These are phyloP conservation scores for Patella caerulea DNA, from an alignment of 2,888 invertebrate genomes.

Conservation along the genomic window DNA sequence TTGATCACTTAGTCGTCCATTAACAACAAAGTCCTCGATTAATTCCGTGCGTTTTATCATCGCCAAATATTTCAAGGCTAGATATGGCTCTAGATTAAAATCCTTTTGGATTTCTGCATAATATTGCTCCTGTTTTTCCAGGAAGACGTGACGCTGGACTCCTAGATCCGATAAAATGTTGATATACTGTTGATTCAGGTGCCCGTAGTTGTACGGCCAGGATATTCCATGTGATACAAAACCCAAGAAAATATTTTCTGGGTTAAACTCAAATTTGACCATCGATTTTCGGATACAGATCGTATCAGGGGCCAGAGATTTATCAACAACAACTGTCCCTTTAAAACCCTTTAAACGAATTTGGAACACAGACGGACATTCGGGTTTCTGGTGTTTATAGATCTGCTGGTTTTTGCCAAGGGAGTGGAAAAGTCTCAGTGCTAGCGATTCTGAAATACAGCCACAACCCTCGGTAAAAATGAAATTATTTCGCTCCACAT, in stretches of 20 bases:
- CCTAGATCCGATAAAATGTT: conserved; percentile 8
- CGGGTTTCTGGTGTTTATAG: background rate
- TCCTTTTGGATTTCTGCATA: background rate
- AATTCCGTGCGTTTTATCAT: background rate
- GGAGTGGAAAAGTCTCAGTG: background rate
- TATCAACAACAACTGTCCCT: background rate
- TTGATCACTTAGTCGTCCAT: background rate
- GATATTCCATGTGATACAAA: background rate
- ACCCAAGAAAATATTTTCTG: background rate
- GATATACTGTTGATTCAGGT: conserved; percentile 14
- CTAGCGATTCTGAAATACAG: background rate
- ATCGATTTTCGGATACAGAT: background rate
- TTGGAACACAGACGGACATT: background rate
- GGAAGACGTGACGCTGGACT: background rate
- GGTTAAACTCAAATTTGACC: background rate
- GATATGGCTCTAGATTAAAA: too few species aligned
- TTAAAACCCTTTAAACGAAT: background rate
- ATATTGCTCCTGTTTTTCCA: conserved; percentile 11
- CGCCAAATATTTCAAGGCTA: background rate
- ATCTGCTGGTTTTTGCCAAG: too few species aligned
- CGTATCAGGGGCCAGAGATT: background rate
- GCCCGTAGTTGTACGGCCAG: conserved; percentile 4
- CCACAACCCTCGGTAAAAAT: conserved; percentile 9
- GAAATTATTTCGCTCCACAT: background rate
- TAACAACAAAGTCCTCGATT: background rate